A percentile compares a stretch with the other conserved stretches of the same genome.
phyloP scores from a whole-genome alignment of 1,140 invertebrate species.

The roundworm (Caenorhabditis elegans) region WBcel235 BX284603.4:10068001-10068500 shows the following conservation, averaged over 20 bases:
- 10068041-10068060: background rate
- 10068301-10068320: background rate
- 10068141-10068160: background rate
- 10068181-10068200: background rate
- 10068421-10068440: background rate
- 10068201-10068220: background rate
- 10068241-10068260: background rate
- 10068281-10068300: background rate
- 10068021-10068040: background rate
- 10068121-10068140: background rate
- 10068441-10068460: too few species aligned
- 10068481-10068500: too few species aligned
- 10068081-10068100: background rate
- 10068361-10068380: background rate
- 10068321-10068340: background rate
- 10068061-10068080: background rate
- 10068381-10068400: slow-evolving; percentile 8
- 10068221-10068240: background rate
- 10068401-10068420: background rate
- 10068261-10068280: background rate
- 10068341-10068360: background rate
- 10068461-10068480: too few species aligned
- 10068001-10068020: slow-evolving; percentile 29
- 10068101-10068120: background rate
- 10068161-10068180: background rate